Base-by-base conservation (phyloP, 2,888 invertebrate genomes). In the Epinotia bilunana region DNA sequence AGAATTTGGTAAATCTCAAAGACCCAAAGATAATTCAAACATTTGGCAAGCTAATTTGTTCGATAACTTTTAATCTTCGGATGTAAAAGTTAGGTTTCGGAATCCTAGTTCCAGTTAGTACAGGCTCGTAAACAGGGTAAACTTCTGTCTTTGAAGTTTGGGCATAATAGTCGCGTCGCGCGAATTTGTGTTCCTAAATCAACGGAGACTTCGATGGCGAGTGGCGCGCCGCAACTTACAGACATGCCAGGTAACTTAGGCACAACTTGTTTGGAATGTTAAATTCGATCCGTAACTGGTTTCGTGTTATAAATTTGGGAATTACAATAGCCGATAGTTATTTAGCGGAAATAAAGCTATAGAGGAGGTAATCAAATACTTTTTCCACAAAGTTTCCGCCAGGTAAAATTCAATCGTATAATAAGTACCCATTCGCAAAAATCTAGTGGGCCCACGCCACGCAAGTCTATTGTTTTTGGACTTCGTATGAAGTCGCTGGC, bases 81-180 rank as follows among this genome's bases (percentile, higher is more conserved):
- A 23, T 6, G 43, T 11, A 57, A n/a, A 55, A 39, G 55, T 33
- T 67, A 49, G 58, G 16, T 23, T 43, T 57, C 12, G 12, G 18
- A 43, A 65, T 23, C 28, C 43, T 28, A 46, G 73, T 13, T 46
- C 28, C 65, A 67, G 64, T 46, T 72, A 33, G 16, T 68, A 33
- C 7, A 33, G n/a, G 61, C 33, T 60, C 28, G 57, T 49, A 49
- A 73, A 67, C 57, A 62, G 20, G 62, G 43, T 28, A 49, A 74
- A 70, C 63, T 74, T 58, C 63, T 74, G 69, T 57, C 63, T 74
- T 63, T 57, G 74, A 74, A 46, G 33, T 69, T 33, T 28, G 55
- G 49, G 57, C 4, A 58, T 64, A 69, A 63, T 63, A 69, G 28
- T n/a, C 46, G 33, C 55, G 55, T 64, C 63, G 69, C 49, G 55